phyloP scores from a whole-genome alignment of 2,797 vertebrate genomes.

The Notamacropus eugenii region DNA sequence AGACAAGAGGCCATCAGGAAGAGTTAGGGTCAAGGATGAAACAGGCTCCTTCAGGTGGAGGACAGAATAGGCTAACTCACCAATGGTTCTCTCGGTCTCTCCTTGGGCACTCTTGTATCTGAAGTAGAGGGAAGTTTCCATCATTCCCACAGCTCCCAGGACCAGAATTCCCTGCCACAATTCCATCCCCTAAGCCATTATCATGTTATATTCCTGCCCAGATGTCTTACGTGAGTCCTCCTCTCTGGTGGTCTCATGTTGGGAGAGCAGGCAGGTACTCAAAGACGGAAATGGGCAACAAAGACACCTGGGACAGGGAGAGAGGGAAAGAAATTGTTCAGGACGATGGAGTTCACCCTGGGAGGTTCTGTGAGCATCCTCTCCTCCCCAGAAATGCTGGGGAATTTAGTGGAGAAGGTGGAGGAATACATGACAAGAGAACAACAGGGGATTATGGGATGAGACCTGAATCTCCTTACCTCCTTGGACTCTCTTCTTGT shows the following conservation, averaged over 20 bases:
- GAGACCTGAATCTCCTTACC: background rate
- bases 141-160: background rate
- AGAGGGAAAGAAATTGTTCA: background rate
- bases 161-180: background rate
- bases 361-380: background rate
- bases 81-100: background rate
- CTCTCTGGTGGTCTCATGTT: accelerated
- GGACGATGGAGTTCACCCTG: background rate
- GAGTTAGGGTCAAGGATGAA: background rate
- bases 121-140: background rate
- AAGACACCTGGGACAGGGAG: background rate
- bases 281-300: background rate
- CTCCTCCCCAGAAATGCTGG: accelerated
- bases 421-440: background rate
- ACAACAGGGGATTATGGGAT: background rate
- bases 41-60: background rate
- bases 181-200: background rate
- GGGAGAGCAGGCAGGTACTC: background rate
- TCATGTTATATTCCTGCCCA: background rate
- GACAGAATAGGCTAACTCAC: background rate
- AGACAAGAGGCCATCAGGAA: background rate
- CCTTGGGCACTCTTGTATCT: background rate
- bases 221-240: background rate
- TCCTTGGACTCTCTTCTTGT: background rate
- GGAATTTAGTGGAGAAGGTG: background rate